These are phyloP conservation scores for Lepus americanus DNA, from an alignment of 2,113 vertebrate genomes.

Conservation along the genomic window DNA sequence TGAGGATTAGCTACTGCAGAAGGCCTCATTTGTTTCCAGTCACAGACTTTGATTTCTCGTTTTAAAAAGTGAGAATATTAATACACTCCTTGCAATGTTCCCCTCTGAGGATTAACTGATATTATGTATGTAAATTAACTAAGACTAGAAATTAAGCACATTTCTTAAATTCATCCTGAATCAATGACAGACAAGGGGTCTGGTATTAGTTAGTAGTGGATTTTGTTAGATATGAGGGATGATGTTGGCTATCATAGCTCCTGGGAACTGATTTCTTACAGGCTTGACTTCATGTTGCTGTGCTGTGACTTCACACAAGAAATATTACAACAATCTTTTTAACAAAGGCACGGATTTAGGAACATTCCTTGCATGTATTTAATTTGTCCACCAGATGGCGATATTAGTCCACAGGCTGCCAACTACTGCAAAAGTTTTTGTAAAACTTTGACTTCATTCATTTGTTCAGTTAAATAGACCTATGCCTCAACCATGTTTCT, in stretches of 20 bases:
- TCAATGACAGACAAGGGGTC: not conserved
- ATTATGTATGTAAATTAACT: constrained; percentile 8
- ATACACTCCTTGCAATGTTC: not conserved
- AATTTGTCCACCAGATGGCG: constrained; percentile 76
- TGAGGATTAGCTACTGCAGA: not conserved
- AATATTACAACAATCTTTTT: not conserved
- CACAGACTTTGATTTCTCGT: constrained; percentile 32
- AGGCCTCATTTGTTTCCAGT: not conserved
- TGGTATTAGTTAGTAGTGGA: not conserved
- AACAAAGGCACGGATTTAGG: not conserved
- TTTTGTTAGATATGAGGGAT: not conserved
- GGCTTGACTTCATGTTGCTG: not conserved
- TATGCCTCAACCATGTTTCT: not conserved
- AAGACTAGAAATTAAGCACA: constrained; percentile 39
- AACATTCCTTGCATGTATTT: not conserved
- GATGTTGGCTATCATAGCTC: not conserved
- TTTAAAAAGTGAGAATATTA: constrained; percentile 24
- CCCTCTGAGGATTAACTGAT: constrained; percentile 37
- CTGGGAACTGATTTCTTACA: not conserved
- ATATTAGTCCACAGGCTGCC: not conserved
- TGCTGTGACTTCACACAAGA: not conserved
- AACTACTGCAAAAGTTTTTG: too few relatives aligned
- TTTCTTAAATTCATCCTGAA: not conserved
- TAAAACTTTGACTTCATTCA: not conserved
- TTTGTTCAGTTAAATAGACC: not conserved